Base-by-base conservation (phyloP, 37 sponge, comb jelly and placozoan species). In the Cladorhizidae sp. region DNA sequence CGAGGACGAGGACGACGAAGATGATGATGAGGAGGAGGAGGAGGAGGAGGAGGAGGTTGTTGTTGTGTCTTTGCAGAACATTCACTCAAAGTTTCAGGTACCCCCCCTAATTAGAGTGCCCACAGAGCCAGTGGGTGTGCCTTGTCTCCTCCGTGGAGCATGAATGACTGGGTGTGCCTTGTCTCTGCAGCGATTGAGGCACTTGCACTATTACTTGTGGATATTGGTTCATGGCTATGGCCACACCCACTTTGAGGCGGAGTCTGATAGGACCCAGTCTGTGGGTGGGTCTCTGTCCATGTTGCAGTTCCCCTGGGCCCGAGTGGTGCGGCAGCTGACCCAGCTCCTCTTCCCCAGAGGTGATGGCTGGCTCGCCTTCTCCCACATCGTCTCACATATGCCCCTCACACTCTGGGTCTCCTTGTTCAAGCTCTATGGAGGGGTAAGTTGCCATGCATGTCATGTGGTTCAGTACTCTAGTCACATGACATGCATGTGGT, bases 151-250 rank as follows among this genome's bases (percentile, higher is more conserved):
- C 69, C 83, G 57, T 43, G 77, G n/a, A n/a, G n/a, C n/a, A n/a
- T n/a, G n/a, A n/a, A n/a, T n/a, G n/a, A n/a, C n/a, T 45, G 49
- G 5, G 49, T 12, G 49, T 28, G 25, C 25, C 25, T 29, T 61
- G 25, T 17, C 62, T 29, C 68, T 79, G n/a, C 69, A 89, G 57
- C 57, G 77, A 9, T 57, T 83, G 43, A 77, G 56, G 18, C 89
- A 83, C 18, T 29, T 89, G 12, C 89, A 89, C 50, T 77, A 69
- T 36, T 89, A 72, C 64, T 37, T 89, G 59, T 89, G 89, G 89
- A 41, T 83, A 7, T 56, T 83, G 50, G 63, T 40, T 21, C 25
- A 71, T 39, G 71, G 71, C 71, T 71, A 71, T 42, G 55, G 74
- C n/a, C 39, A 50, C 74, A 49, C 28, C 31, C 42, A 9, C 12